Percentiles rank a stretch among this genome's conserved stretches.
phyloP scores from a whole-genome alignment of 2,113 vertebrate genomes.

The Nestor notabilis region DNA sequence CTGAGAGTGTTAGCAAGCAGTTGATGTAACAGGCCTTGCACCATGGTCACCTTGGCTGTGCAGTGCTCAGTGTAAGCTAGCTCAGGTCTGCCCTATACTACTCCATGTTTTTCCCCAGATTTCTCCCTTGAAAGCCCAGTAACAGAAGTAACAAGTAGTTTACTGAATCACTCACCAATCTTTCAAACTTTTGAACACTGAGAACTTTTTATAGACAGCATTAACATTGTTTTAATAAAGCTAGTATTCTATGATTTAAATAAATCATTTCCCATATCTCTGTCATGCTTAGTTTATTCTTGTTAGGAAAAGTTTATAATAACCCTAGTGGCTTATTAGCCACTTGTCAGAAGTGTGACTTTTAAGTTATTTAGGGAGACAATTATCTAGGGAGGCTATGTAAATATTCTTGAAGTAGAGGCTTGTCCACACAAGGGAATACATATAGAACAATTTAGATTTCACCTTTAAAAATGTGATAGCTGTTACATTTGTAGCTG shows the following conservation, averaged over 20 bases:
- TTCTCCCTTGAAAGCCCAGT: neutral
- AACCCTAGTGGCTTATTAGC: neutral
- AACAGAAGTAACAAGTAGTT: neutral
- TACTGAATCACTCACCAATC: neutral
- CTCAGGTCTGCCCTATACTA: neutral
- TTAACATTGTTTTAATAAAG: neutral
- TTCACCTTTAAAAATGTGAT: neutral
- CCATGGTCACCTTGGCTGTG: neutral
- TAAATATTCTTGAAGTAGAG: neutral
- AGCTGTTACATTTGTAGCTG: neutral
- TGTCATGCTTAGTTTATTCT: neutral
- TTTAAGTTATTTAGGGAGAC: neutral
- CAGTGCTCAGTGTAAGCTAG: neutral
- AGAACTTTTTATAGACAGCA: neutral
- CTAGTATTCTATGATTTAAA: neutral
- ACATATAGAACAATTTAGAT: neutral
- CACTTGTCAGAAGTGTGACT: neutral
- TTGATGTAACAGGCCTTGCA: neutral
- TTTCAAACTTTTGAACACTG: neutral
- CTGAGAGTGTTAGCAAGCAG: rapidly evolving
- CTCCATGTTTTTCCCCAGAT: neutral
- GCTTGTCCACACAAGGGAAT: neutral
- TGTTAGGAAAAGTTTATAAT: neutral
- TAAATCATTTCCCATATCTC: neutral
- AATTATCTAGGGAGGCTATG: neutral